Evolutionary conservation across 2,113 vertebrate genomes (phyloP).

Genomic region (Thermophis baileyi): DNA sequence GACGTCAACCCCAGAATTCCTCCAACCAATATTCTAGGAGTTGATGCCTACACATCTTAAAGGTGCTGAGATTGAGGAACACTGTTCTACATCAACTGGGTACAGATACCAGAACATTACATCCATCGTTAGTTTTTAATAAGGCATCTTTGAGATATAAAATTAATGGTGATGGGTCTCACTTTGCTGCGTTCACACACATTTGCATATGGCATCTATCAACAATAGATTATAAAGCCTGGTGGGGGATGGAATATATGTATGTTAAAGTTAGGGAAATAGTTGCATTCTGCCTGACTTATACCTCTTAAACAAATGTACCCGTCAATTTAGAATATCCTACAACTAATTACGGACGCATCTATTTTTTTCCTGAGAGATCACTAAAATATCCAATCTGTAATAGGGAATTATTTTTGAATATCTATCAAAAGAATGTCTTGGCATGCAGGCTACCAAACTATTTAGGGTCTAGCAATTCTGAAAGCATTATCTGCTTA

Average conservation of each 20-base stretch:
- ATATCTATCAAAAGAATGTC: background rate
- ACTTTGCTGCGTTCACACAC: background rate
- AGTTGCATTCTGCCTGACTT: background rate
- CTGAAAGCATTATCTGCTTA: background rate
- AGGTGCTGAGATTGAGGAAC: background rate
- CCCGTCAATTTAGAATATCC: background rate
- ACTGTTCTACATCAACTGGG: background rate
- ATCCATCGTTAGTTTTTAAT: background rate
- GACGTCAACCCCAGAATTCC: background rate
- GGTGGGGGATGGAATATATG: background rate
- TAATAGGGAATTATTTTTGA: background rate
- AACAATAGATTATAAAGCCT: background rate
- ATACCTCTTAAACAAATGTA: background rate
- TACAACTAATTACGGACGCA: background rate
- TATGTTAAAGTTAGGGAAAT: background rate
- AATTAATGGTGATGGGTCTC: background rate
- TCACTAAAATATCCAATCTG: background rate
- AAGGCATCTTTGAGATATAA: background rate
- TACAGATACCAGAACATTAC: background rate
- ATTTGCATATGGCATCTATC: background rate
- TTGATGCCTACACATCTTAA: background rate
- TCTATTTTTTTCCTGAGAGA: background rate
- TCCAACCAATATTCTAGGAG: background rate
- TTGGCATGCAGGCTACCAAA: background rate
- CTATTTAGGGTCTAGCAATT: background rate